A percentile compares a stretch with the other conserved stretches of the same genome.
Conservation (phyloP, 2,113 vertebrate species). For the Gobius niger region DNA sequence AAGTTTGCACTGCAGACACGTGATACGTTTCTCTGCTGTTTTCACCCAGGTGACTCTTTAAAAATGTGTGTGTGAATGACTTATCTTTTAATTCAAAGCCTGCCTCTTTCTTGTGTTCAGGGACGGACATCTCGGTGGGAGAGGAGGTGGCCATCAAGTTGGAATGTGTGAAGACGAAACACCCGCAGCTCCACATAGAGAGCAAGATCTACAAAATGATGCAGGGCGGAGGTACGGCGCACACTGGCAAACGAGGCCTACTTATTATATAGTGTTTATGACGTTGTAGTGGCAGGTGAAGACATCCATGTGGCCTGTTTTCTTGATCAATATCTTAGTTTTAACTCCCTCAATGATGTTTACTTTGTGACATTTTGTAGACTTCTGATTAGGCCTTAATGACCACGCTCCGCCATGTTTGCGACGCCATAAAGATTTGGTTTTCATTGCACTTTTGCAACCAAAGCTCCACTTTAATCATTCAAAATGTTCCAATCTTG, state of each 20-base stretch:
- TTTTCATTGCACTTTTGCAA: too few relatives aligned
- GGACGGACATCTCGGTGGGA: constrained; percentile 93
- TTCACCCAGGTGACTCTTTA: too few relatives aligned
- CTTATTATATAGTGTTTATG: not conserved
- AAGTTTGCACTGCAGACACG: not conserved
- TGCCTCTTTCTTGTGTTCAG: constrained; percentile 64
- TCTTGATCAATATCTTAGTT: too few relatives aligned
- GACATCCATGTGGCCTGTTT: too few relatives aligned
- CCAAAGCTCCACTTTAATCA: too few relatives aligned
- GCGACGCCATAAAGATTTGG: too few relatives aligned
- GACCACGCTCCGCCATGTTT: too few relatives aligned
- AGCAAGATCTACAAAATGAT: constrained; percentile 99
- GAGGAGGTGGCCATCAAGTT: constrained; percentile 96
- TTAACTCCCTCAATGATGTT: too few relatives aligned
- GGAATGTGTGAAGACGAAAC: constrained; percentile 98
- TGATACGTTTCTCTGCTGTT: not conserved
- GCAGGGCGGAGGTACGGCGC: constrained; percentile 89
- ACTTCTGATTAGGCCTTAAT: too few relatives aligned
- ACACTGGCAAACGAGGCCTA: not conserved
- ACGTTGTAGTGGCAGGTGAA: not conserved
- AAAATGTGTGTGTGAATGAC: not conserved
- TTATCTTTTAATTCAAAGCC: not conserved
- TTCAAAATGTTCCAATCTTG: too few relatives aligned
- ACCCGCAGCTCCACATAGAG: constrained; percentile 97
- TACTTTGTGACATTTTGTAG: too few relatives aligned